Conservation (phyloP, 2,888 invertebrate genomes). For the Chirona hameri region DNA sequence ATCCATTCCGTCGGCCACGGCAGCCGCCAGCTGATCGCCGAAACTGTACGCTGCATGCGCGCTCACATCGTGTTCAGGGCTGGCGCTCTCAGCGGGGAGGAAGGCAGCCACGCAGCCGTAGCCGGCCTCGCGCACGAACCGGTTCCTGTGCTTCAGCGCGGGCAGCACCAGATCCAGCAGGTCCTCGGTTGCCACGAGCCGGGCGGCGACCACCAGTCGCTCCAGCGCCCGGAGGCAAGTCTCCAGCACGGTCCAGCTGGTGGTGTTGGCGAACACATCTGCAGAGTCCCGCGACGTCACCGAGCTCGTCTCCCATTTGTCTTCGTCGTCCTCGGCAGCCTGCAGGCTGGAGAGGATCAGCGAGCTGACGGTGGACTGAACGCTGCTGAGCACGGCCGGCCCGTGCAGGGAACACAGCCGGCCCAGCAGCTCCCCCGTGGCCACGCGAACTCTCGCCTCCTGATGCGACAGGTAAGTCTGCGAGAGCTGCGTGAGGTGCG, state of each 20-base stretch:
- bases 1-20: slow-evolving; percentile 51
- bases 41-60: slow-evolving; percentile 46
- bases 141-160: slow-evolving; percentile 51
- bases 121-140: slow-evolving; percentile 54
- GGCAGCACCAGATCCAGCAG: slow-evolving; percentile 51
- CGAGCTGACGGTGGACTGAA: background rate
- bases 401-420: background rate
- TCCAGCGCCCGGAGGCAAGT: slow-evolving; percentile 32
- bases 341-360: background rate
- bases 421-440: background rate
- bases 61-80: slow-evolving; percentile 42
- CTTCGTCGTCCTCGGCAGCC: slow-evolving; percentile 1
- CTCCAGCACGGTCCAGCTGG: slow-evolving; percentile 37
- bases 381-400: background rate
- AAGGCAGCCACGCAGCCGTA: slow-evolving; percentile 31
- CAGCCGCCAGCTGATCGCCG: slow-evolving; percentile 48
- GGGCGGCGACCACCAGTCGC: slow-evolving; percentile 34
- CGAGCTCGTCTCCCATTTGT: slow-evolving; percentile 4
- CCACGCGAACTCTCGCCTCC: slow-evolving; percentile 4
- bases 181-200: slow-evolving; percentile 43
- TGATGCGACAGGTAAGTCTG: background rate
- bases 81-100: slow-evolving; percentile 41
- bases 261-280: slow-evolving; percentile 35
- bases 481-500: background rate
- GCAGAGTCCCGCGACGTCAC: slow-evolving; percentile 32